Base-by-base conservation (phyloP, 30 jellyfish, hydroid and myxozoan species). In the Turritopsis dohrnii region DNA sequence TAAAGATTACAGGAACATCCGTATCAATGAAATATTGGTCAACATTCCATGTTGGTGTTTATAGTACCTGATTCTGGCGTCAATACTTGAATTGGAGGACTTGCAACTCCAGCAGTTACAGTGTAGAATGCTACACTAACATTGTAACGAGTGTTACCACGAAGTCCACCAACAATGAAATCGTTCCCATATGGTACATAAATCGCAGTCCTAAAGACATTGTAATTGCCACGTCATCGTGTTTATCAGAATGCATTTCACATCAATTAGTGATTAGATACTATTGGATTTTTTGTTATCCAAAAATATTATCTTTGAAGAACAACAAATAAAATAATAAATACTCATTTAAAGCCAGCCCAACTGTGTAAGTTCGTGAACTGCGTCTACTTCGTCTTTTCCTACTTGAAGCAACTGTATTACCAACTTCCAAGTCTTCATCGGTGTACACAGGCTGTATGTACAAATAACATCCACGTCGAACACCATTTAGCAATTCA, bases 91-190 rank as follows among this genome's bases (percentile, higher is more conserved):
- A 69, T 19, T 7, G 77, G 77, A n/a, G 77, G 0, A 19, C 77
- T 69, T n/a, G 77, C 77, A n/a, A 69, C 28, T 23, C 77, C 77
- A 69, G 19, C 77, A 69, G 30, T 9, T 27, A n/a, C 30, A 27
- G 77, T 69, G 77, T 69, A 23, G 0, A 69, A 23, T n/a, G 77
- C 28, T 0, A 69, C 30, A 69, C 77, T 69, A 27, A 69, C 30
- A 69, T 69, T 69, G 19, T 69, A 69, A 1, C 8, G 5, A 1
- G 77, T 69, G 19, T 69, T n/a, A 1, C 77, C 77, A n/a, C 77
- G 28, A 0, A 69, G 77, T 69, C 77, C 77, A 69, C 22, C 19
- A 27, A 21, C 30, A 69, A 7, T 69, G 30, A 69, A 69, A 41
- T 41, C 60, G 13, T 41, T 41, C 60, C 60, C 60, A 41, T 41